Evolutionary conservation across 2,888 invertebrate genomes (phyloP).

Genomic region (Perizoma flavofasciatum): DNA sequence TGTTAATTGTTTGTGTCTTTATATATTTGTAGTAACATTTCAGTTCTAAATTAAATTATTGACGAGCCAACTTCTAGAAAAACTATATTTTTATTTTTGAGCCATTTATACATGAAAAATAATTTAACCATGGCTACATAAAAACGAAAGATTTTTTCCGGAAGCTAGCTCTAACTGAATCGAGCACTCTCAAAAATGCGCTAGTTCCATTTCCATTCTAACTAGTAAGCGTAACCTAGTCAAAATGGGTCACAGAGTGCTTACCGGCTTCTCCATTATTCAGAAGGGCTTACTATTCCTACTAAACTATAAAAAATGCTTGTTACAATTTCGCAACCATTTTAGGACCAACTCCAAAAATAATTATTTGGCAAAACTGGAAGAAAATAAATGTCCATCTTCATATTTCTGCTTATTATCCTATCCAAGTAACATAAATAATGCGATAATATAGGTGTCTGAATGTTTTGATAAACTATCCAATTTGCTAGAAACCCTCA

Average conservation of each 20-base stretch:
- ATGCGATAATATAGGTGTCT: too few relatives aligned
- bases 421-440: too few relatives aligned
- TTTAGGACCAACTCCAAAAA: conserved; percentile 5
- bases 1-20: neutral
- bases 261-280: conserved; percentile 52
- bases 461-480: too few relatives aligned
- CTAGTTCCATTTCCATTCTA: conserved; percentile 30
- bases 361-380: neutral
- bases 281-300: conserved; percentile 45
- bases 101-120: too few relatives aligned
- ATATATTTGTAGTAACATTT: neutral
- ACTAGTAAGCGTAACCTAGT: conserved; percentile 39
- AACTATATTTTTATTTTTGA: too few relatives aligned
- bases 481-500: too few relatives aligned
- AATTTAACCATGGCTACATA: neutral
- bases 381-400: neutral
- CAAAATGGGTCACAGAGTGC: conserved; percentile 55
- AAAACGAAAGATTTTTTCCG: neutral
- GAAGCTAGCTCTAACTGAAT: neutral
- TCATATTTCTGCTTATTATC: neutral
- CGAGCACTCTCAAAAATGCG: conserved; percentile 25
- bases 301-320: conserved; percentile 35
- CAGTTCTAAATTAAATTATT: neutral
- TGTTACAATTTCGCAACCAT: conserved; percentile 26
- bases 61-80: too few relatives aligned